Evolutionary conservation across 1,140 invertebrate species (phyloP), one percentile per base, ranked within the genome.

Genomic region (Drosophila truncata): DNA sequence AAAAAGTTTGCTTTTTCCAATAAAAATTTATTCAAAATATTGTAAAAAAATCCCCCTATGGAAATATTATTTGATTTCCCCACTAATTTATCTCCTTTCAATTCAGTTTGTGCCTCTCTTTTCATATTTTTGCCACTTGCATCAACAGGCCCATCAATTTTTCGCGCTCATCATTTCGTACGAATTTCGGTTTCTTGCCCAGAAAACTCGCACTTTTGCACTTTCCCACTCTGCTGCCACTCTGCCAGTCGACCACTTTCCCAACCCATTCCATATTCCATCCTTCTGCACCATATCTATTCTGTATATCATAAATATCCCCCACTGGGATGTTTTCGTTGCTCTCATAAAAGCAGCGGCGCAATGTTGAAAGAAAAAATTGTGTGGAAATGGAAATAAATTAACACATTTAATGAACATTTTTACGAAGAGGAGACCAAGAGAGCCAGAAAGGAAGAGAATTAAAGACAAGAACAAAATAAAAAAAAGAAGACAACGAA

Each of bases 381-480:
- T 78, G 80, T 80, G 77, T 88, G 83, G 69, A 87, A 90, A 88
- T 88, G 81, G 82, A 78, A 85, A 90, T 90, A 88, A 88, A 90
- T 88, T 85, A 88, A 85, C 85, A 90, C 85, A 84, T 82, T 88
- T 82, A 78, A 90, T 88, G 85, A 88, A 88, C 90, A 85, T 84
- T 78, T 75, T 66, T 39, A 35, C 82, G 69, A 82, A 77, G 58
- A 64, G 31, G 10, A 10, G 10, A 10, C 39, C 20, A 13, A 23
- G 41, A 57, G 63, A 57, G 63, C 49, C 41, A 27, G 52, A 49
- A 57, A 55, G 35, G 7, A 35, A 37, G 71, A 46, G 39, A 46
- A 73, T n/a, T 42, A 55, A 52, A 50, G 72, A 41, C 47, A 60
- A 55, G 16, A 47, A 10, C 25, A 27, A 25, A 10, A 25, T 25